phyloP scores from a whole-genome alignment of 2,888 invertebrate genomes.

The Erynnis tages region DNA sequence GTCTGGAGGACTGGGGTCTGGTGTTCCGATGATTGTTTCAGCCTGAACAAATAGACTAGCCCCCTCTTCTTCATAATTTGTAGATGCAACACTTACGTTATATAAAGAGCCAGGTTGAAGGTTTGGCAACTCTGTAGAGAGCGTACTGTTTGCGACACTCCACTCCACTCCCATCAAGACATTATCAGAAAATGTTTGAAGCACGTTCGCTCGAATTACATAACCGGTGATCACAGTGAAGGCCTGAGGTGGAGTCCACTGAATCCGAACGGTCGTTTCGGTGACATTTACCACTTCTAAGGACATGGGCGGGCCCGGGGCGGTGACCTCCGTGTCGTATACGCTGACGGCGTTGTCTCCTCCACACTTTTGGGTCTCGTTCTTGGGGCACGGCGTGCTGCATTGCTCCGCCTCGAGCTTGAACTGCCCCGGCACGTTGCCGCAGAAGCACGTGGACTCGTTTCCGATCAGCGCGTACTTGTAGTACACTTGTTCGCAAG shows the following conservation, averaged over 20 bases:
- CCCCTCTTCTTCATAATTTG: slow-evolving; percentile 82
- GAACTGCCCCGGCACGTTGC: slow-evolving; percentile 66
- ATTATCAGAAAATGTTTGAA: slow-evolving; percentile 81
- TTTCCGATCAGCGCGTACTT: slow-evolving; percentile 71
- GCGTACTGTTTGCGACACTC: slow-evolving; percentile 82
- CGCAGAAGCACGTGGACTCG: slow-evolving; percentile 71
- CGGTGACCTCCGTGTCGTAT: slow-evolving; percentile 84
- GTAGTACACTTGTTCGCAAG: slow-evolving; percentile 72
- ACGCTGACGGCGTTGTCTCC: slow-evolving; percentile 85
- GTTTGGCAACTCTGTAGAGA: slow-evolving; percentile 80
- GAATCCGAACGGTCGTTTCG: slow-evolving; percentile 82
- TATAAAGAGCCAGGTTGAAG: slow-evolving; percentile 89
- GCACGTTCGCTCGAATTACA: slow-evolving; percentile 75
- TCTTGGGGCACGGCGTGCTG: slow-evolving; percentile 81
- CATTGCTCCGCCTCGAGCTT: slow-evolving; percentile 71
- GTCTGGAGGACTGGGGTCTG: slow-evolving; percentile 85
- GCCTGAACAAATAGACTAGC: slow-evolving; percentile 77
- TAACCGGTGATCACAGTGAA: slow-evolving; percentile 78
- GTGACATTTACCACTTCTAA: slow-evolving; percentile 81
- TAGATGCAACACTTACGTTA: slow-evolving; percentile 86
- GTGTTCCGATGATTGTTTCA: slow-evolving; percentile 87
- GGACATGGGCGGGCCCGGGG: slow-evolving; percentile 86
- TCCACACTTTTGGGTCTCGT: slow-evolving; percentile 84
- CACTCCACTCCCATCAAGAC: slow-evolving; percentile 76
- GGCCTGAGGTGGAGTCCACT: slow-evolving; percentile 82